A percentile compares a stretch with the other conserved stretches of the same genome.
Conservation (phyloP, 2,113 vertebrate genomes). For the Lynx canadensis region DNA sequence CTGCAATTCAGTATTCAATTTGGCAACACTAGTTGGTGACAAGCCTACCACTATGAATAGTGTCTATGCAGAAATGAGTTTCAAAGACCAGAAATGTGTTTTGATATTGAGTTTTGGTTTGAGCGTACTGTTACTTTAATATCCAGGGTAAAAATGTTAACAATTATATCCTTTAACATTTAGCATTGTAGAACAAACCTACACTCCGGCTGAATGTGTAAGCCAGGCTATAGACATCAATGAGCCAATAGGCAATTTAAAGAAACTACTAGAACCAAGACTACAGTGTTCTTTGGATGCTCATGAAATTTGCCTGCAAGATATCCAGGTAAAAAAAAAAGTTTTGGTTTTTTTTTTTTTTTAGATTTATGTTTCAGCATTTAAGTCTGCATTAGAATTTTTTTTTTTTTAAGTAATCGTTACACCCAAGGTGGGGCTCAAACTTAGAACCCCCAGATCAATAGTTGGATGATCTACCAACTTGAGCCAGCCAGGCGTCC, state of each 20-base stretch:
- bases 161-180: slow-evolving; percentile 57
- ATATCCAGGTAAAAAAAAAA: slow-evolving; percentile 92
- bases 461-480: neutral
- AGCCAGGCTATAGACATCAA: slow-evolving; percentile 99
- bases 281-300: slow-evolving; percentile 95
- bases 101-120: slow-evolving; percentile 28
- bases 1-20: neutral
- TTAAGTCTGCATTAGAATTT: neutral
- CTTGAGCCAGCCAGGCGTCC: neutral
- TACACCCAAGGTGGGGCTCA: neutral
- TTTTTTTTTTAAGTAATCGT: neutral
- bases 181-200: slow-evolving; percentile 96
- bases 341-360: neutral
- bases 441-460: neutral
- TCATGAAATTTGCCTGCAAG: slow-evolving; percentile 97
- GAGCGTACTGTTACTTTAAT: slow-evolving; percentile 12
- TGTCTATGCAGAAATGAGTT: slow-evolving; percentile 24
- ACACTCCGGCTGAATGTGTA: slow-evolving; percentile 95
- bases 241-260: slow-evolving; percentile 97
- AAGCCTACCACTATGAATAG: neutral
- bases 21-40: neutral
- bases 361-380: neutral
- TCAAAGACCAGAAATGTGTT: neutral
- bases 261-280: slow-evolving; percentile 96
- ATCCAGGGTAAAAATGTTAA: slow-evolving; percentile 19